These are phyloP conservation scores for Melipona quadrifasciata DNA, from an alignment of 1,140 invertebrate species.

Conservation along the genomic window DNA sequence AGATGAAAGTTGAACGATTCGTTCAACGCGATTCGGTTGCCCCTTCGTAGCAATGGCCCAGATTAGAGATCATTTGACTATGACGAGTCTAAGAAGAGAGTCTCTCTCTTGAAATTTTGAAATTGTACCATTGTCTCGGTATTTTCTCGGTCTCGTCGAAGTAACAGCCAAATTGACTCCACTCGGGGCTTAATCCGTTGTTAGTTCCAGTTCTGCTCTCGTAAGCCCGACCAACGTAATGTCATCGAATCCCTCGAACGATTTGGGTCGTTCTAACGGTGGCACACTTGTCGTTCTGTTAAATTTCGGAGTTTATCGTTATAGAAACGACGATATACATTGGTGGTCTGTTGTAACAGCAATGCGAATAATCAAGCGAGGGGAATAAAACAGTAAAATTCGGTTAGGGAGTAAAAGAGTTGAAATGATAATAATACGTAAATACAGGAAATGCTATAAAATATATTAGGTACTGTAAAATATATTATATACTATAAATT, in stretches of 20 bases:
- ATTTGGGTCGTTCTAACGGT: not conserved
- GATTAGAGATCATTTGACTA: not conserved
- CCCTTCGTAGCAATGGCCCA: not conserved
- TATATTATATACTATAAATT: too few species aligned
- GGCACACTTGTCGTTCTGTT: not conserved
- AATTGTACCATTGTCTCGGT: not conserved
- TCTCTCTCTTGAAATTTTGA: not conserved
- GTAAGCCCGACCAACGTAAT: constrained; percentile 12
- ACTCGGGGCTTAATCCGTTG: constrained; percentile 10
- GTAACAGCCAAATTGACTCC: not conserved
- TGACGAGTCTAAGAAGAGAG: not conserved
- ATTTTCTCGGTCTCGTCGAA: not conserved
- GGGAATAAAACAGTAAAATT: too few species aligned
- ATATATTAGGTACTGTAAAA: too few species aligned
- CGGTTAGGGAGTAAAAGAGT: too few species aligned
- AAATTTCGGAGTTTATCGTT: not conserved
- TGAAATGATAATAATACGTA: too few species aligned
- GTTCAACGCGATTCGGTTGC: not conserved
- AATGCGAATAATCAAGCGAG: too few species aligned
- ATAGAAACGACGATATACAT: not conserved
- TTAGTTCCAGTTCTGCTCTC: constrained; percentile 39
- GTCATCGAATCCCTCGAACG: not conserved
- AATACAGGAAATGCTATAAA: too few species aligned
- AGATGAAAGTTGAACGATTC: not conserved
- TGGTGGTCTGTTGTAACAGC: too few species aligned